Evolutionary conservation across 2,797 vertebrate genomes (phyloP).

Genomic region (Heteromormyrus szaboi): DNA sequence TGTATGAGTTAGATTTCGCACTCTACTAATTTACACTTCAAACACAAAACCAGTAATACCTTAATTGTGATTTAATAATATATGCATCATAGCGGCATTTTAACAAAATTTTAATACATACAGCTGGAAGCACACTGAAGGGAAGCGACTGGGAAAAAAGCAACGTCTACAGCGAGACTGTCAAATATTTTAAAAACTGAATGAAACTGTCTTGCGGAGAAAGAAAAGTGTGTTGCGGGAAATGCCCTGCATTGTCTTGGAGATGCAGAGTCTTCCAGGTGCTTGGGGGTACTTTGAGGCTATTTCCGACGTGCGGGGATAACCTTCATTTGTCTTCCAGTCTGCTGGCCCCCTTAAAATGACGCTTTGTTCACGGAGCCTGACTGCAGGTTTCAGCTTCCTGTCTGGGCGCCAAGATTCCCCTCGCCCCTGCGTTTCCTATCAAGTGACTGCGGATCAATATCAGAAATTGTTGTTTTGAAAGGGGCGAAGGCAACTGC

Average conservation of each 20-base stretch:
- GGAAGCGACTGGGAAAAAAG: not conserved
- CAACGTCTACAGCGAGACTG: not conserved
- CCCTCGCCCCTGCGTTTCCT: slow-evolving; percentile 22
- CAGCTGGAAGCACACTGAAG: not conserved
- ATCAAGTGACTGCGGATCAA: slow-evolving; percentile 41
- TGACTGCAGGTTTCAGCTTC: slow-evolving; percentile 30
- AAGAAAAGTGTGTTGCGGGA: not conserved
- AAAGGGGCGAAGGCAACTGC: slow-evolving; percentile 36
- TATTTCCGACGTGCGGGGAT: slow-evolving; percentile 21
- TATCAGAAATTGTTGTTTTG: slow-evolving; percentile 34
- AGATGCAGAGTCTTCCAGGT: not conserved
- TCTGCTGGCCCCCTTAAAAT: slow-evolving; percentile 31
- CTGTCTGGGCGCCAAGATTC: slow-evolving; percentile 29
- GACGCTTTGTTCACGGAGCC: slow-evolving; percentile 32
- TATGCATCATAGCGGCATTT: not conserved
- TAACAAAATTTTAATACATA: not conserved
- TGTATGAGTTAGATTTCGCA: not conserved
- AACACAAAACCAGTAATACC: slow-evolving; percentile 5
- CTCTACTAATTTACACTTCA: slow-evolving; percentile 7
- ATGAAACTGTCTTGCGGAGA: not conserved
- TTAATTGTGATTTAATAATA: slow-evolving; percentile 2
- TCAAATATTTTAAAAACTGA: not conserved
- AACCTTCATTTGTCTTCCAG: slow-evolving; percentile 43
- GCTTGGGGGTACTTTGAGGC: not conserved
- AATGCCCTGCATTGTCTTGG: not conserved